phyloP scores from a whole-genome alignment of 2,888 invertebrate genomes.

The Mechanitis mazaeus region DNA sequence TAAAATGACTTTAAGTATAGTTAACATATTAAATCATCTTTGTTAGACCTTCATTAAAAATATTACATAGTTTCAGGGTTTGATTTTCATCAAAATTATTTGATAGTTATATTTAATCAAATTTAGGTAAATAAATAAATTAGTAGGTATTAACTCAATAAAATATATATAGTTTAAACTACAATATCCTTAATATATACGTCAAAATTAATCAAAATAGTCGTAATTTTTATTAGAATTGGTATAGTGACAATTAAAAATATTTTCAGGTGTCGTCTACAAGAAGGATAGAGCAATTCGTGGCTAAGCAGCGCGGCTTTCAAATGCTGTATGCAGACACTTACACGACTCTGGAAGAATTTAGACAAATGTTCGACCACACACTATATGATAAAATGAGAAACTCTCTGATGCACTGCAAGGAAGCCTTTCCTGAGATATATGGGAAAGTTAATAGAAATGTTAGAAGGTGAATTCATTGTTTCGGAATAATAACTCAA shows the following conservation, averaged over 20 bases:
- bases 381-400: constrained; percentile 82
- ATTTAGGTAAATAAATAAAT: no score
- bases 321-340: constrained; percentile 93
- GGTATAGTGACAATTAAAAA: neutral
- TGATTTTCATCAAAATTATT: no score
- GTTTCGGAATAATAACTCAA: no score
- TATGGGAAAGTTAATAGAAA: constrained; percentile 83
- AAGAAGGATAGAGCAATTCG: constrained; percentile 82
- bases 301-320: constrained; percentile 81
- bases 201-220: no score
- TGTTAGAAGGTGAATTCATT: constrained; percentile 60
- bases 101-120: no score
- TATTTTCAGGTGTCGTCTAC: constrained; percentile 73
- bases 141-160: no score
- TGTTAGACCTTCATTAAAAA: no score
- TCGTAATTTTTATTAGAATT: neutral
- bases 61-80: no score
- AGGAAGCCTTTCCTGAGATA: constrained; percentile 86
- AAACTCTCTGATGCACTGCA: constrained; percentile 73
- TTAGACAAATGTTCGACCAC: constrained; percentile 88
- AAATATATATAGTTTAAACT: no score
- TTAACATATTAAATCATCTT: no score
- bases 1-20: no score
- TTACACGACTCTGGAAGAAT: constrained; percentile 84
- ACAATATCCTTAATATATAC: no score